Evolutionary conservation across 1,140 invertebrate genomes (phyloP), one percentile per base, ranked within the genome.

Genomic region (Temnothorax longispinosus): DNA sequence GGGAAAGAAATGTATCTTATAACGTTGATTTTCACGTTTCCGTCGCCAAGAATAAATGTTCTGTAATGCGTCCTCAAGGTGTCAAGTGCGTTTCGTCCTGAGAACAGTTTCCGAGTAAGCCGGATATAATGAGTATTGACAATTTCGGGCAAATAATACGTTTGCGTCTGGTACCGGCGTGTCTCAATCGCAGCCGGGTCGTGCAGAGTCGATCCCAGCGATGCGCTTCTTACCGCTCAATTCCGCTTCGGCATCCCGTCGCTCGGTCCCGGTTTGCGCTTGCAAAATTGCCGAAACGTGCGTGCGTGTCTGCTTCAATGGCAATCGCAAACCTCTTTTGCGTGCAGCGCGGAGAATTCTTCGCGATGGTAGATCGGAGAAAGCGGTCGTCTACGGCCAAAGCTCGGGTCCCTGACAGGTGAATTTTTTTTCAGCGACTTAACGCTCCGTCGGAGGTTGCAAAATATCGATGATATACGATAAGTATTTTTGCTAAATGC

Each of bases 211-310:
- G 78, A 74, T 65, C 74, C 74, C 82, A 81, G 74, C 69, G 75
- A 27, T 60, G 81, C 78, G 38, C 87, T 77, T 87, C 88, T 91
- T 88, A 90, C 89, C 89, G 86, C 89, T 91, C 88, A 89, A 91
- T 91, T 88, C 75, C 58, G 87, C 64, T 80, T 27, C 27, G 27
- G 87, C 86, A 50, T 88, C 86, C 81, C 38, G 69, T 0, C 78
- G 71, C 10, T 27, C 71, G n/a, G n/a, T 67, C 64, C 77, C 44
- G 77, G 8, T 71, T 27, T 58, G 65, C 65, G 78, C 78, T 84
- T 38, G 50, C 78, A 88, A 92, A 93, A 91, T 93, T 91, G 76
- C 90, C 90, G 52, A 90, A 91, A 92, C 86, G 88, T 76, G 71
- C 88, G 84, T 90, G 90, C 86, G 86, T 38, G 77, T 32, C 44